phyloP scores from a whole-genome alignment of 2,113 vertebrate species.

The Pholis gunnellus region DNA sequence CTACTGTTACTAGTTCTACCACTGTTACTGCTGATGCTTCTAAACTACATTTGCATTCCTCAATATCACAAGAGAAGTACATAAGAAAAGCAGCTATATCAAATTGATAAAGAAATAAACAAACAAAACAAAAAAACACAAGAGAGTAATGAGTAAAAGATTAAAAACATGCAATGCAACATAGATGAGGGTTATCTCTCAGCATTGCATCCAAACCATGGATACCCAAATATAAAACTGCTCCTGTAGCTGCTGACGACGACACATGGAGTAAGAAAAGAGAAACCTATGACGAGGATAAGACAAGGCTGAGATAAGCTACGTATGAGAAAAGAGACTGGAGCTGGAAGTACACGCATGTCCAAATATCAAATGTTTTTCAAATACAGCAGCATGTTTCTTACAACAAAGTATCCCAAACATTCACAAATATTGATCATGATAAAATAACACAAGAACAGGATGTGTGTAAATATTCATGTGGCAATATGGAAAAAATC shows the following conservation, averaged over 20 bases:
- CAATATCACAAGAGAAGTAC: not conserved
- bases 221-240: not conserved
- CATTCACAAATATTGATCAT: not conserved
- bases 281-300: slow-evolving; percentile 1
- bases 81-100: not conserved
- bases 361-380: not conserved
- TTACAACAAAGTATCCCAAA: not conserved
- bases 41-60: not conserved
- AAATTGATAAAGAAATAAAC: not conserved
- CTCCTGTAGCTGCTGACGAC: not conserved
- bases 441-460: not conserved
- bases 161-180: not conserved
- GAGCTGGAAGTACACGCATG: not conserved
- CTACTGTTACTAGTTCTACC: not conserved
- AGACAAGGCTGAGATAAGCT: not conserved
- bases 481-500: not conserved
- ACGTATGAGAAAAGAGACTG: no score
- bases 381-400: not conserved
- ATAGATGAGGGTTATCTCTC: not conserved
- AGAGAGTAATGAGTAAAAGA: not conserved
- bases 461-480: slow-evolving; percentile 6
- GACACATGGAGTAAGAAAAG: not conserved
- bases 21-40: not conserved
- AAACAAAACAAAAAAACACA: not conserved
- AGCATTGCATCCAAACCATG: not conserved